These are phyloP conservation scores for Anas platyrhynchos DNA, from an alignment of 2,113 vertebrate genomes.

Conservation along the genomic window DNA sequence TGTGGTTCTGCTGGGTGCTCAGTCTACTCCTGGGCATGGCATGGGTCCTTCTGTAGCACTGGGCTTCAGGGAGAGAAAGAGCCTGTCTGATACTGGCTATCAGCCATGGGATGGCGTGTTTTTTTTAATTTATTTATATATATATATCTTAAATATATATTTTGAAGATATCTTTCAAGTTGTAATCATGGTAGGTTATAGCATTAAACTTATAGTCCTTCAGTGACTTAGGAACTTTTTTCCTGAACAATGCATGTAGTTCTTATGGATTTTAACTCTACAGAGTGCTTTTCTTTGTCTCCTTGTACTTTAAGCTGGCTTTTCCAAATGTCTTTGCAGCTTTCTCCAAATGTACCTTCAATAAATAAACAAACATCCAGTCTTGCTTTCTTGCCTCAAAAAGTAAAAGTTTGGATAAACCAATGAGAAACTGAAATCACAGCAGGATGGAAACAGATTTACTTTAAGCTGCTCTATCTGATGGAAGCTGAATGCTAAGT, in stretches of 20 bases:
- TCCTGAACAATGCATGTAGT: background rate
- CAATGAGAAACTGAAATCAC: slow-evolving; percentile 6
- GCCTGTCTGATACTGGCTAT: background rate
- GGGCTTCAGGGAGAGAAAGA: background rate
- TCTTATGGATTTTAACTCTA: background rate
- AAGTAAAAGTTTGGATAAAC: background rate
- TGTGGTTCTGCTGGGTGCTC: background rate
- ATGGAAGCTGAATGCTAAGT: slow-evolving; percentile 44
- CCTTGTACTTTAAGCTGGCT: background rate
- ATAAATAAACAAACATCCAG: background rate
- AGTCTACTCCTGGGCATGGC: background rate
- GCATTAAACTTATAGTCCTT: background rate
- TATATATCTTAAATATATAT: no score
- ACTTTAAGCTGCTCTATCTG: slow-evolving; percentile 4
- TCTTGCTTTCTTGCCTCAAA: background rate
- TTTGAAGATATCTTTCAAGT: background rate
- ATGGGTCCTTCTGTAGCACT: fast-evolving
- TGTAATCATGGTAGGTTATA: background rate
- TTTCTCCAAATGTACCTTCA: background rate
- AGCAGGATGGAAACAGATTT: slow-evolving; percentile 27
- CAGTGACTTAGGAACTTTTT: background rate
- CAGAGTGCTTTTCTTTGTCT: background rate
- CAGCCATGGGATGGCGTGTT: background rate
- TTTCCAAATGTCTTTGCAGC: background rate
- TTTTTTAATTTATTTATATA: background rate